These are phyloP conservation scores for Anas bernieri DNA, from an alignment of 2,797 vertebrate genomes.

Conservation along the genomic window DNA sequence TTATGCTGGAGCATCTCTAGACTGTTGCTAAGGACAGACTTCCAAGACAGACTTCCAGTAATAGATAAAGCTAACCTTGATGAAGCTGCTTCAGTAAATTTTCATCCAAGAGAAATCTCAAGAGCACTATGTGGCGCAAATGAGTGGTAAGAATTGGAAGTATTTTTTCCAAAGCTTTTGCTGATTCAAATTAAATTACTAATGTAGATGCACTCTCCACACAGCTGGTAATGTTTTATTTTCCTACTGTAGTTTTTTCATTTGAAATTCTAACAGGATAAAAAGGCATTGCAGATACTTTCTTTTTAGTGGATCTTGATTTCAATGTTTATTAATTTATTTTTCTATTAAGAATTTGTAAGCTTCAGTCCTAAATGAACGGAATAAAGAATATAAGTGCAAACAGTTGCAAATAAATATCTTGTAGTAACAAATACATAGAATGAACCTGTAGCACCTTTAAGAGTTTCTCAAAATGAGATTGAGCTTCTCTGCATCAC, in stretches of 20 bases:
- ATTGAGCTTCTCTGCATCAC: neutral
- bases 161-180: neutral
- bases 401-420: neutral
- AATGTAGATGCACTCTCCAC: neutral
- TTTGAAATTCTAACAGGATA: conserved; percentile 21
- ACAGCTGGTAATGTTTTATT: neutral
- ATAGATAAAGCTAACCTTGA: neutral
- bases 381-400: neutral
- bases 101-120: neutral
- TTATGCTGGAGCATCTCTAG: neutral
- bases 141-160: neutral
- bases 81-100: neutral
- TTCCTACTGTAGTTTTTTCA: neutral
- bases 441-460: neutral
- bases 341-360: conserved; percentile 15
- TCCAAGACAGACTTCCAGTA: neutral
- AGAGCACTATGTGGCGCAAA: neutral
- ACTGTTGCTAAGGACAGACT: neutral
- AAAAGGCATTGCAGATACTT: neutral
- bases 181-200: neutral
- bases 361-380: neutral
- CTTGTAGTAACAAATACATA: neutral
- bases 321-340: conserved; percentile 13
- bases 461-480: neutral
- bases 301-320: neutral